Conservation (phyloP, 2,113 vertebrate species). For the Laticauda colubrina region DNA sequence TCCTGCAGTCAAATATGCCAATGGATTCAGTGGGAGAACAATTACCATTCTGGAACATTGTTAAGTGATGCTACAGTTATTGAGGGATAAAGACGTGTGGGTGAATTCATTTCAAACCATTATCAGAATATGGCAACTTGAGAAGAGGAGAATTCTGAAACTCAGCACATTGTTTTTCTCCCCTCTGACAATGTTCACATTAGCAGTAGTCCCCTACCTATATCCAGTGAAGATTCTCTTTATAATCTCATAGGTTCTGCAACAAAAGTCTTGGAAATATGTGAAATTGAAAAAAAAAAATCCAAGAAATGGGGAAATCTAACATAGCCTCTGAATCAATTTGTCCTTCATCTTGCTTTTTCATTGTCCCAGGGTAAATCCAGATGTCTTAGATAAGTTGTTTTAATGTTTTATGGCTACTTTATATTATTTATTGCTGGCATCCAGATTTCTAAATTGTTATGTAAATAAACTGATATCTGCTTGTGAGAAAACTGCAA, state of each 20-base stretch:
- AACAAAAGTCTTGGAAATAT: background rate
- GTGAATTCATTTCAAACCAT: background rate
- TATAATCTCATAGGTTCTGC: background rate
- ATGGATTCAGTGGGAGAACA: background rate
- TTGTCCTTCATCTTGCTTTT: background rate
- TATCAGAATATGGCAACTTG: background rate
- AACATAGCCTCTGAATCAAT: background rate
- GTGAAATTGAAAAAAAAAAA: background rate
- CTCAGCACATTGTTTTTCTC: background rate
- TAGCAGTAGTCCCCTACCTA: background rate
- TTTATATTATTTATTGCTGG: background rate
- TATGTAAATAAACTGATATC: background rate
- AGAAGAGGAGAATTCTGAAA: background rate
- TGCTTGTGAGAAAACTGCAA: background rate
- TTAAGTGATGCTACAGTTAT: background rate
- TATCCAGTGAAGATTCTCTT: background rate
- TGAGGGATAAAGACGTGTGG: background rate
- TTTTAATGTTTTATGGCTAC: background rate
- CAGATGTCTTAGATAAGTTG: background rate
- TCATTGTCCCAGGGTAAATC: background rate
- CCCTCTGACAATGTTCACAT: background rate
- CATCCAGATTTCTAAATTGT: background rate
- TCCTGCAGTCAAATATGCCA: background rate
- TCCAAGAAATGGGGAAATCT: background rate
- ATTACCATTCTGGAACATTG: background rate